Base-by-base conservation (phyloP, 2,113 vertebrate species). In the Spea multiplicata region DNA sequence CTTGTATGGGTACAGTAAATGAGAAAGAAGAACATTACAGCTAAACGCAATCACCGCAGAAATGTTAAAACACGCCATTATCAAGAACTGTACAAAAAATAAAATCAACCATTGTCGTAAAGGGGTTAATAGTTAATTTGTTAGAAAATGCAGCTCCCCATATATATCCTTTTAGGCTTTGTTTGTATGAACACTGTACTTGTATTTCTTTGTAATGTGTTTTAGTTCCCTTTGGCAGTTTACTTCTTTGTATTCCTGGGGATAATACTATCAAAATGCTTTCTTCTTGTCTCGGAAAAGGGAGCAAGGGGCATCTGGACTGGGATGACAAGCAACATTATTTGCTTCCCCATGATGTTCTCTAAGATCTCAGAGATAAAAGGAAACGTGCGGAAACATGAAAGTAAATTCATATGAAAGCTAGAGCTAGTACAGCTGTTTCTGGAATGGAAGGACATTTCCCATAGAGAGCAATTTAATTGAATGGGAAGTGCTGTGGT, bases 301-400 rank as follows among this genome's bases (percentile, higher is more conserved):
- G 66, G 68, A 78, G 57, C 57, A 71, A 72, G 44, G 73, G 10
- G 71, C 48, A 44, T 64, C 73, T 80, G 66, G 71, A 73, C 9
- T 80, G 49, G 16, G 45, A 73, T 80, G 50, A 80, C 62, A 80
- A 80, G 45, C 30, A 67, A 48, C 49, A 80, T 66, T 80, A 66
- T 80, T 79, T 79, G 62, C 68, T 73, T 4, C 62, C 49, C 52
- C 64, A 30, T 67, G 14, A 59, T 64, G 66, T 72, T 72, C 64
- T 61, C 45, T 80, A 80, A 67, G 77, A 80, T 73, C 50, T 80
- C 10, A 3, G 9, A 66, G 77, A 80, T 80, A 48, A 80, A 80
- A 80, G 77, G 52, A 55, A 73, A 50, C 71, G 73, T 44, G 64
- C 71, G 59, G 50, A 2, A 73, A 80, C 71, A 48, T 79, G 71